Evolutionary conservation across 2,797 vertebrate genomes (phyloP).

Genomic region (Pangasius sanitwongsei): DNA sequence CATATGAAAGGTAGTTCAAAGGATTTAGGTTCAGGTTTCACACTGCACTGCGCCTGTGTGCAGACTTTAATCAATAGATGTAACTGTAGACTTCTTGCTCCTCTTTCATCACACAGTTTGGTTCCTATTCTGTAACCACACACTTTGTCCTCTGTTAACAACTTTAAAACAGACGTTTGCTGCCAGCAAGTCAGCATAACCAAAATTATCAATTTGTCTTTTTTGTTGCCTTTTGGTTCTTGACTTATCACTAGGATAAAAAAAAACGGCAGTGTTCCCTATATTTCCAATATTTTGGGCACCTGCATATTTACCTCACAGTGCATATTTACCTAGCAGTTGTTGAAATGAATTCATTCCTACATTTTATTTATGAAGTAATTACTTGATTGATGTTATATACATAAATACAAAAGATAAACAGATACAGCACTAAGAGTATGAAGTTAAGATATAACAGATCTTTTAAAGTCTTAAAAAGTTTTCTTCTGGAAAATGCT

Average conservation of each 20-base stretch:
- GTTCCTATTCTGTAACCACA: slow-evolving; percentile 32
- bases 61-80: slow-evolving; percentile 57
- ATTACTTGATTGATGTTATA: not conserved
- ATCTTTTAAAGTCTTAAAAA: not conserved
- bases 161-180: not conserved
- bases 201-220: not conserved
- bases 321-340: not conserved
- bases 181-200: not conserved
- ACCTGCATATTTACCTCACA: not conserved
- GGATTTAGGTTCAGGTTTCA: slow-evolving; percentile 18
- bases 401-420: not conserved
- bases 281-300: not conserved
- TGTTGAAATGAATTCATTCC: not conserved
- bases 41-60: not conserved
- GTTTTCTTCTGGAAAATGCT: not conserved
- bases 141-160: slow-evolving; percentile 13
- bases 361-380: not conserved
- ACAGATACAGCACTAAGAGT: not conserved
- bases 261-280: not conserved
- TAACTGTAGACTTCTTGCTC: slow-evolving; percentile 63
- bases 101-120: slow-evolving; percentile 15
- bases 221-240: not conserved
- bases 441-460: not conserved
- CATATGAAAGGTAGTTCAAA: slow-evolving; percentile 31
- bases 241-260: not conserved